Base-by-base conservation (phyloP, 2,888 invertebrate species). In the Toxonevra muliebris region DNA sequence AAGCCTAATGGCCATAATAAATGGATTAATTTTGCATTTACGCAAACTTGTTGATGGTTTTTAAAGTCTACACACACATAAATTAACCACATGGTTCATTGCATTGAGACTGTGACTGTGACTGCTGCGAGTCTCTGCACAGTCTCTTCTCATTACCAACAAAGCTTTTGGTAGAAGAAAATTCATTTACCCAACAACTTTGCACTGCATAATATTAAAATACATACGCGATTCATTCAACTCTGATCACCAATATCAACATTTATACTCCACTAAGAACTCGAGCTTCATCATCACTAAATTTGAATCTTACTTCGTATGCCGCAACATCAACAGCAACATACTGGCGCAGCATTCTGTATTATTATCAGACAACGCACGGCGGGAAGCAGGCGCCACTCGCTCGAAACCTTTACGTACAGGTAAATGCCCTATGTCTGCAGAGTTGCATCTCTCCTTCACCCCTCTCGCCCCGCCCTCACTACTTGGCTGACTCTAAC, bases 331-430 rank as follows among this genome's bases (percentile, higher is more conserved):
- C 30, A 30, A 30, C 30, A 30, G 7, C 30, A 30, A 30, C 30
- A 30, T 30, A 54, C 66, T 74, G 72, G 65, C 69, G 73, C 71
- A 73, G 7, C 71, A 74, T 79, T 80, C 79, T 76, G 80, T 79
- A 82, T 84, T 30, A 30, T 30, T 83, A 84, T 80, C 84, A 85
- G 85, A 85, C 84, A 80, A 79, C 77, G 79, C 84, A 76, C 84
- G 80, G 77, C 85, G 84, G 84, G 84, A 82, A 80, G 79, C 79
- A 84, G 84, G 85, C 84, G 84, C 84, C 84, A 84, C 82, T 79
- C 19, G 54, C 48, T 48, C 15, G 48, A 13, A 48, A 17, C 54
- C 17, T n/a, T 43, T 13, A 41, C 12, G 53, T 57, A 43, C 68
- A 70, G 68, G 69, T 68, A 66, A 67, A 65, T 61, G 65, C 58